Evolutionary conservation across 1,140 invertebrate genomes (phyloP), one percentile per base, ranked within the genome.

Genomic region (Steinernema khuongi): DNA sequence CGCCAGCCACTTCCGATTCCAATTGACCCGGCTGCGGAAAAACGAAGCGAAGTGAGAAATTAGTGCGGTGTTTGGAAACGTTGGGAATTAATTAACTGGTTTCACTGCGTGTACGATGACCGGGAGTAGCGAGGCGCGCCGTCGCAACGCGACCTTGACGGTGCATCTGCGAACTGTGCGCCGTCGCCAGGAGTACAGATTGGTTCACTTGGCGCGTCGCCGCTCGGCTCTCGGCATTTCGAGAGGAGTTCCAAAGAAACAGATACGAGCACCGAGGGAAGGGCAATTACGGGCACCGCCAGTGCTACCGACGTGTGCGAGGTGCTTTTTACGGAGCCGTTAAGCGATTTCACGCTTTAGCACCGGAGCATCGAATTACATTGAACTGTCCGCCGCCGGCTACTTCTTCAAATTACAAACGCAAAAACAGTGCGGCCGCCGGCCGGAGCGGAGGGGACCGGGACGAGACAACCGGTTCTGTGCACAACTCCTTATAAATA

Each of bases 1-100:
- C n/a, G n/a, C n/a, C n/a, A n/a, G n/a, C n/a, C n/a, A 60, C 50
- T 60, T 60, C 50, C 50, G 50, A 60, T 60, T 22, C 50, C 50
- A 41, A 11, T 41, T 41, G 7, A 41, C 50, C 50, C n/a, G 36
- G n/a, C 7, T 41, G 36, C 7, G 36, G 7, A 41, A 41, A 41
- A 41, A 41, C 36, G 36, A 41, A 7, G 36, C n/a, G 36, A n/a
- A 41, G 36, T 41, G 36, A 7, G n/a, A 60, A 60, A 60, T 60
- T 60, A 14, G 22, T 11, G 50, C 50, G 50, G 7, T 60, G 50
- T 60, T 60, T 60, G 26, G 50, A 60, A 60, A 22, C 50, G 22
- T 4, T 22, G 26, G 26, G 36, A 60, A 60, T 60, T 60, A 60
- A 60, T 60, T 60, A 60, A 60, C 50, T 60, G 50, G 50, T 60